Evolutionary conservation across 2,888 invertebrate genomes (phyloP), one percentile per base, ranked within the genome.

Genomic region (Seira musarum): DNA sequence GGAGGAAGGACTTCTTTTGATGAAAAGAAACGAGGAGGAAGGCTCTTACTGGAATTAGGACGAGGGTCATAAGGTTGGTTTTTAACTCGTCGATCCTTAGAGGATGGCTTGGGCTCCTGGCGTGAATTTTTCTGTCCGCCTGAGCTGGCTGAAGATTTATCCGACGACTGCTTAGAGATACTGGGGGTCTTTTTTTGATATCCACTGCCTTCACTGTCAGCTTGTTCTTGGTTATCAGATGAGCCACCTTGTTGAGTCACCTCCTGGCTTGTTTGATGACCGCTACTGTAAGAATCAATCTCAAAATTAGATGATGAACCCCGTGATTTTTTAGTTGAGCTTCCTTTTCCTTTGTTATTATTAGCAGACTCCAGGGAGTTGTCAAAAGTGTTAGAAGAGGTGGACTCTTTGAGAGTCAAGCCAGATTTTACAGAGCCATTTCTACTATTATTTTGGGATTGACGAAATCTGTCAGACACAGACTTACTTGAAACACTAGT

Each of bases 21-120:
- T 3, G 79, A 61, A 57, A 65, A 30, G 22, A 83, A 71, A 65
- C 83, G 64, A 30, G 83, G 83, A 8, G 83, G 81, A 67, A 81
- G 60, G 76, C 21, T 70, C 70, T 79, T 66, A 63, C 76, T 83
- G 53, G 72, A 70, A 64, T 73, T 80, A n/a, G 82, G 80, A 63
- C 85, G 69, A 8, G 85, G 80, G 25, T 86, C 86, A 63, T 86
- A 86, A 1, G 85, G 86, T 17, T 82, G 83, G 79, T 83, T 84
- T 65, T 85, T 86, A n/a, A 83, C 68, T 49, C 80, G 66, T 0
- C 82, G 19, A n/a, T 82, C 82, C 30, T 82, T 82, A 0, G 40
- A 25, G 8, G 64, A 6, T 25, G 21, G 57, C n/a, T 49, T 53
- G 10, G 65, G 15, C 6, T 49, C 63, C 60, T 49, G 53, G 25